Conservation (phyloP, 2,888 invertebrate species). For the Hypomecis punctinalis region DNA sequence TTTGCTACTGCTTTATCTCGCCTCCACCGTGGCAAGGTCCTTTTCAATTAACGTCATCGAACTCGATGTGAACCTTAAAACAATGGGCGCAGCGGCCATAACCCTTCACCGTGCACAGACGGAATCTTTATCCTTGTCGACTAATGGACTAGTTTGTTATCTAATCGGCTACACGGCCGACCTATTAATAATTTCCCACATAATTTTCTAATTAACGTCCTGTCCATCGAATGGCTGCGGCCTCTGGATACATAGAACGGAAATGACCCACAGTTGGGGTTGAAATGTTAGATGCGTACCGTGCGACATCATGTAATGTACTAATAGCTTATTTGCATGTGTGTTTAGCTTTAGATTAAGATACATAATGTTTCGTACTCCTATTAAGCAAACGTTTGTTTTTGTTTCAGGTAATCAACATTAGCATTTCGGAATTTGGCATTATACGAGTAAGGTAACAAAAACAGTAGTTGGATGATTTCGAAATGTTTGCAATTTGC, state of each 20-base stretch:
- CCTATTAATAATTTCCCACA: conserved; percentile 83
- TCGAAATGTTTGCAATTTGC: conserved; percentile 47
- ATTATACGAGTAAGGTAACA: conserved; percentile 47
- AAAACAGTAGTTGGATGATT: conserved; percentile 48
- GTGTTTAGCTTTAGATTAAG: conserved; percentile 39
- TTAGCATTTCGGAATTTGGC: conserved; percentile 48
- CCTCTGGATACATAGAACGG: conserved; percentile 68
- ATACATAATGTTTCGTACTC: conserved; percentile 40
- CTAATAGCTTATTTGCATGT: conserved; percentile 57
- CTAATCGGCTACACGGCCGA: conserved; percentile 80
- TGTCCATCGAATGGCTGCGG: conserved; percentile 63
- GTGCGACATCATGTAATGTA: conserved; percentile 48
- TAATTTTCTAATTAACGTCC: conserved; percentile 83
- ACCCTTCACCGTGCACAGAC: conserved; percentile 47
- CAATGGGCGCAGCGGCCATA: conserved; percentile 55
- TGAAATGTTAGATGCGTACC: conserved; percentile 42
- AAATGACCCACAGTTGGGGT: conserved; percentile 69
- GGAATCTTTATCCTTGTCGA: conserved; percentile 68
- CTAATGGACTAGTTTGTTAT: conserved; percentile 84
- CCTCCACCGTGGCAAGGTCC: conserved; percentile 62
- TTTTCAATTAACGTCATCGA: conserved; percentile 56
- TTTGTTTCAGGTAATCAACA: conserved; percentile 77
- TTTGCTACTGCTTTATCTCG: conserved; percentile 80
- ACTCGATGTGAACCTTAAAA: conserved; percentile 67
- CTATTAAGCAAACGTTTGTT: conserved; percentile 57